Conservation (phyloP, 2,888 invertebrate genomes). For the Agrenia bidenticulata region DNA sequence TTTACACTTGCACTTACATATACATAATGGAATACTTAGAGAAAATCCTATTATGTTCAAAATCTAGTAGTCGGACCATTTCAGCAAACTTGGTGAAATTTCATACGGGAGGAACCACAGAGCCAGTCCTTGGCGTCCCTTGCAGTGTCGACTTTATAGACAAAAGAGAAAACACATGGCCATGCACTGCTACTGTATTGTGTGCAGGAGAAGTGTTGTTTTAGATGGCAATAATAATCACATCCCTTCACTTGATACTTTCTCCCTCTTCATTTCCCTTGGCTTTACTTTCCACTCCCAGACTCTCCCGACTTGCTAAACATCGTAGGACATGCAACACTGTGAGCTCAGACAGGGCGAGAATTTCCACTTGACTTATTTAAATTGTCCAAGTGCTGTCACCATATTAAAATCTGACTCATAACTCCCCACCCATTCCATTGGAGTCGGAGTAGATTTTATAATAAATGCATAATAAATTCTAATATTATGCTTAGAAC, state of each 20-base stretch:
- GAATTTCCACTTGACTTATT: conserved; percentile 32
- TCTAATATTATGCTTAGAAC: conserved; percentile 11
- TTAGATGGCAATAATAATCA: neutral
- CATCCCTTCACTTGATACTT: neutral
- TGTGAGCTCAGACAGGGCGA: neutral
- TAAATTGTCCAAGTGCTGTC: conserved; percentile 34
- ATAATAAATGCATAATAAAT: conserved; percentile 25
- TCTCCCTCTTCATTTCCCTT: conserved; percentile 4
- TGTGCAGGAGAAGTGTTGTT: too few relatives aligned
- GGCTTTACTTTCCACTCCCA: neutral
- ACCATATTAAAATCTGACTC: conserved; percentile 23
- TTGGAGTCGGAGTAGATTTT: conserved; percentile 4
- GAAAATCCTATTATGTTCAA: neutral
- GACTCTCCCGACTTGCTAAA: too few relatives aligned
- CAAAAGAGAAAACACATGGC: too few relatives aligned
- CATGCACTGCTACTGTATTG: too few relatives aligned
- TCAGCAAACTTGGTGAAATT: too few relatives aligned
- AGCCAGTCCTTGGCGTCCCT: too few relatives aligned
- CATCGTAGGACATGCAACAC: neutral
- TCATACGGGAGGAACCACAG: too few relatives aligned
- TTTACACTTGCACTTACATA: too few relatives aligned
- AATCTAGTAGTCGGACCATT: neutral
- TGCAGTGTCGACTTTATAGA: too few relatives aligned
- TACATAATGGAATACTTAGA: neutral
- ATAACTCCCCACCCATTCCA: conserved; percentile 14